Conservation (phyloP, 2,888 invertebrate species). For the Torymus texanus region DNA sequence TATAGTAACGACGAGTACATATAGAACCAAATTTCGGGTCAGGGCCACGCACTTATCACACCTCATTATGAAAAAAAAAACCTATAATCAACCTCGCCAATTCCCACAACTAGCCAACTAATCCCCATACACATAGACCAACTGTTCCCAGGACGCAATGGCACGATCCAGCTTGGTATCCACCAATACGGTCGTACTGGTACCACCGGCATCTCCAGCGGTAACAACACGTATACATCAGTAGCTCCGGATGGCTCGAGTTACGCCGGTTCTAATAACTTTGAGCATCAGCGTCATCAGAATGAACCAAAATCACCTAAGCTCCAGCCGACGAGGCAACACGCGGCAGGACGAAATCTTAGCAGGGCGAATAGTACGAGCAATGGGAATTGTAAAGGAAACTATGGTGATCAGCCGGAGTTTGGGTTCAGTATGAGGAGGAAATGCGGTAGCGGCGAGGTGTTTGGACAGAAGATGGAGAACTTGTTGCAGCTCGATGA, state of each 20-base stretch:
- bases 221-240: constrained; percentile 68
- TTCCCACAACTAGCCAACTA: no score
- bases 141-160: constrained; percentile 57
- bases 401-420: constrained; percentile 36
- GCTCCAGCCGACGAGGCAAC: constrained; percentile 58
- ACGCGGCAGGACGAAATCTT: constrained; percentile 22
- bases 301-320: constrained; percentile 50
- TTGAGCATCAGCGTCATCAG: constrained; percentile 60
- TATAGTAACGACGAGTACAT: no score
- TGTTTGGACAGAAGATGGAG: constrained; percentile 72
- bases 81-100: no score
- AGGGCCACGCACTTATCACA: no score
- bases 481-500: constrained; percentile 72
- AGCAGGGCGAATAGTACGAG: constrained; percentile 49
- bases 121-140: not conserved
- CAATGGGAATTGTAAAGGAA: constrained; percentile 14
- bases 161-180: constrained; percentile 70
- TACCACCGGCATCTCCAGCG: constrained; percentile 55
- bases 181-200: constrained; percentile 64
- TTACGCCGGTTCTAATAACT: constrained; percentile 67
- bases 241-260: constrained; percentile 68
- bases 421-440: constrained; percentile 59
- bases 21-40: no score
- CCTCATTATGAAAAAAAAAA: no score
- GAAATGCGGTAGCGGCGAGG: constrained; percentile 68